Percentiles rank a stretch among this genome's conserved stretches.
Conservation (phyloP, 2,888 invertebrate genomes). For the Trichogramma dendrolimi region DNA sequence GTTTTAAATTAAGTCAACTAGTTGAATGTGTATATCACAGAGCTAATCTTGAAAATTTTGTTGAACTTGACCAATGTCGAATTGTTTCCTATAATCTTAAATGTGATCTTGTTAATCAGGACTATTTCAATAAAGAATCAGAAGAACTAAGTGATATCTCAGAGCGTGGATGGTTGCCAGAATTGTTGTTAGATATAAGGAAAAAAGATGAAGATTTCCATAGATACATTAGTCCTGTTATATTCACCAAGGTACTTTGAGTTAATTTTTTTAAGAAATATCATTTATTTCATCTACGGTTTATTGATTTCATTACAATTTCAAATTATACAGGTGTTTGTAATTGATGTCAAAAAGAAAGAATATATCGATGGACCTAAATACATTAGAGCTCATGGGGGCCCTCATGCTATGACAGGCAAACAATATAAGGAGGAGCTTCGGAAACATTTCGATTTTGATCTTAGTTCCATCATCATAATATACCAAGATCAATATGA, state of each 20-base stretch:
- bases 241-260: slow-evolving; percentile 22
- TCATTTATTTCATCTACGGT: background rate
- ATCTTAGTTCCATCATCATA: slow-evolving; percentile 51
- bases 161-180: slow-evolving; percentile 43
- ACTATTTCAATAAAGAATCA: slow-evolving; percentile 58
- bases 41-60: slow-evolving; percentile 57
- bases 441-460: slow-evolving; percentile 52
- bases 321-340: slow-evolving; percentile 52
- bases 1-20: slow-evolving; percentile 57
- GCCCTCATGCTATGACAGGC: slow-evolving; percentile 52
- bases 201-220: slow-evolving; percentile 60
- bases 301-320: background rate
- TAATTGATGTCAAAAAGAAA: slow-evolving; percentile 60
- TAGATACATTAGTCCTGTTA: slow-evolving; percentile 53
- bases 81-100: slow-evolving; percentile 67
- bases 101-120: slow-evolving; percentile 61
- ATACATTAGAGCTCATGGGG: slow-evolving; percentile 58
- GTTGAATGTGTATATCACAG: slow-evolving; percentile 59
- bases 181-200: slow-evolving; percentile 66
- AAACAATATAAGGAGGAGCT: slow-evolving; percentile 59
- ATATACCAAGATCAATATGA: slow-evolving; percentile 32
- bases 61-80: slow-evolving; percentile 65
- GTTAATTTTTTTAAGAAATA: background rate
- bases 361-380: slow-evolving; percentile 61
- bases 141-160: background rate